Conservation (phyloP, 2,888 invertebrate genomes). For the Alitta virens region DNA sequence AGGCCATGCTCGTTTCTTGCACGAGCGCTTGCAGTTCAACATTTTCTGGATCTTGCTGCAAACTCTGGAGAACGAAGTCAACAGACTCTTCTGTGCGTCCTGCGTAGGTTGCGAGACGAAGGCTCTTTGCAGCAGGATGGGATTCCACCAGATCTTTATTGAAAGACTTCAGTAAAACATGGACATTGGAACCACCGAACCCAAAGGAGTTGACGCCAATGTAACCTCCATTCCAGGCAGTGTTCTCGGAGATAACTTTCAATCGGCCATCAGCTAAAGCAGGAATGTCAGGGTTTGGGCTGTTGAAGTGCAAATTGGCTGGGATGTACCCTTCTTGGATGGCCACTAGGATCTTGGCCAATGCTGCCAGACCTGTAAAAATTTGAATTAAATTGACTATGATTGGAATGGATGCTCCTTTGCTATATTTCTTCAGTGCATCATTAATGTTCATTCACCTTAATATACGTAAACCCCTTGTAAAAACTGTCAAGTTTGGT, state of each 20-base stretch:
- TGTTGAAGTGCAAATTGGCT: slow-evolving; percentile 82
- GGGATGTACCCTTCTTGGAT: slow-evolving; percentile 91
- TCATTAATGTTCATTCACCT: no score
- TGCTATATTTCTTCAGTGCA: no score
- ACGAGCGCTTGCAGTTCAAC: slow-evolving; percentile 48
- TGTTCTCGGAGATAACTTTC: slow-evolving; percentile 74
- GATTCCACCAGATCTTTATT: not conserved
- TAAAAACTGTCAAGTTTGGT: no score
- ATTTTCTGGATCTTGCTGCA: slow-evolving; percentile 61
- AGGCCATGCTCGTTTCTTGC: slow-evolving; percentile 56
- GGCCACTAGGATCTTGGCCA: slow-evolving; percentile 87
- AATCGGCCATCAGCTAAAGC: slow-evolving; percentile 85
- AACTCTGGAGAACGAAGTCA: slow-evolving; percentile 69
- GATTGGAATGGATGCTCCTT: not conserved
- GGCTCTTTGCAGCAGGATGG: slow-evolving; percentile 60
- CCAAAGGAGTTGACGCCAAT: slow-evolving; percentile 95
- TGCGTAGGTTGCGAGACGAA: slow-evolving; percentile 74
- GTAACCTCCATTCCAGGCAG: slow-evolving; percentile 85
- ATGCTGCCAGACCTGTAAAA: slow-evolving; percentile 73
- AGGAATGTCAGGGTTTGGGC: slow-evolving; percentile 86
- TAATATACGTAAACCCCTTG: no score
- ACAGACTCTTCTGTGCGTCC: slow-evolving; percentile 84
- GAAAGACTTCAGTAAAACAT: slow-evolving; percentile 59
- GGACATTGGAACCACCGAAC: slow-evolving; percentile 77
- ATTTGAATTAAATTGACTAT: not conserved